A percentile compares a stretch with the other conserved stretches of the same genome.
phyloP scores from a whole-genome alignment of 2,113 vertebrate genomes.

The Rhinoptilus africanus region DNA sequence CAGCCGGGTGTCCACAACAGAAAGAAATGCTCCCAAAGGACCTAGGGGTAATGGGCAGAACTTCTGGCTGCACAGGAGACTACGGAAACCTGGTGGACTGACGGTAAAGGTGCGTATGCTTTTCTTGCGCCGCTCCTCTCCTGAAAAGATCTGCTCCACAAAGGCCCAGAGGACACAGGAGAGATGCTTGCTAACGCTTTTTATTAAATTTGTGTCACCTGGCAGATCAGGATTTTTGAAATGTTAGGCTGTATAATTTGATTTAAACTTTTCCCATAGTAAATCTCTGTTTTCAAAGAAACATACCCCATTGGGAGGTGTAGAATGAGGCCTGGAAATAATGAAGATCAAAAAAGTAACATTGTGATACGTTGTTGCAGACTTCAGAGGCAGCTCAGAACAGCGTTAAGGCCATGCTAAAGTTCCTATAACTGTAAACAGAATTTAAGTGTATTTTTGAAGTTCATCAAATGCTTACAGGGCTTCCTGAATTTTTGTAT shows the following conservation, averaged over 20 bases:
- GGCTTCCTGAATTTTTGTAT: neutral
- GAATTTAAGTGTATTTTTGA: neutral
- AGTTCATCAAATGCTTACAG: neutral
- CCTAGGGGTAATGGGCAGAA: neutral
- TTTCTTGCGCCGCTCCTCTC: neutral
- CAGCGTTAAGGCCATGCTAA: neutral
- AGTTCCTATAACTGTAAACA: neutral
- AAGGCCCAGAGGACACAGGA: rapidly evolving
- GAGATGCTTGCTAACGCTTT: neutral
- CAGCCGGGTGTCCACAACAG: neutral
- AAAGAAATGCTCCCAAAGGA: neutral
- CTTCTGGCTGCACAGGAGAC: neutral
- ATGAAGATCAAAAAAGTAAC: neutral
- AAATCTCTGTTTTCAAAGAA: neutral
- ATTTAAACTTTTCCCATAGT: neutral
- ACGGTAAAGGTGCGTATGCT: neutral
- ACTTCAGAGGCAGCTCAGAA: neutral
- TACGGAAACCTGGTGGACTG: rapidly evolving
- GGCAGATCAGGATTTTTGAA: neutral
- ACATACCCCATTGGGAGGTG: neutral
- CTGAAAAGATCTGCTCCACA: neutral
- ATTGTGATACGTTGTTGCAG: neutral
- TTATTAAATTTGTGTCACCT: neutral
- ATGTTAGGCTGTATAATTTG: neutral
- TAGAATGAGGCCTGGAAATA: neutral